Evolutionary conservation across 1,140 invertebrate genomes (phyloP).

Genomic region (Bilobella aurantiaca): DNA sequence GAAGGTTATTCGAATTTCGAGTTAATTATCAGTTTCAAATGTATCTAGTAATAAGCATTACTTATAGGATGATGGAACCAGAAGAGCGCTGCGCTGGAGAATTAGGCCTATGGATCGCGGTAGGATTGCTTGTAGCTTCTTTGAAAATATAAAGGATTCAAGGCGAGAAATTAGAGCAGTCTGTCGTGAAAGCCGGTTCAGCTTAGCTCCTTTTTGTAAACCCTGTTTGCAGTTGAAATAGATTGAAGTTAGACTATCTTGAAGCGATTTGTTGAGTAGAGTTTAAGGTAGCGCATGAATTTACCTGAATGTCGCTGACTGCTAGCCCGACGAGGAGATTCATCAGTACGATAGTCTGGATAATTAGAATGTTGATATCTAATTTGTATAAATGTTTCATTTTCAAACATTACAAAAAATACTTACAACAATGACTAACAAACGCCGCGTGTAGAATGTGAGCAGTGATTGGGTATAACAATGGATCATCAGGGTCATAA

Average conservation of each 20-base stretch:
- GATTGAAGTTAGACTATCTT: too few species aligned
- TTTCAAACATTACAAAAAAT: not conserved
- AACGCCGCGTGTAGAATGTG: constrained; percentile 65
- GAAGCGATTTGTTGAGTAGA: not conserved
- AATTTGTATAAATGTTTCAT: not conserved
- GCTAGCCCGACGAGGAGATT: constrained; percentile 56
- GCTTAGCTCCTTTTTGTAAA: constrained; percentile 63
- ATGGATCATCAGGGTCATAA: not conserved
- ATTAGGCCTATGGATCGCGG: constrained; percentile 53
- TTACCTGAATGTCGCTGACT: constrained; percentile 32
- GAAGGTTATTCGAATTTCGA: not conserved
- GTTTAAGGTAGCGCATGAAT: not conserved
- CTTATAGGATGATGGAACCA: constrained; percentile 56
- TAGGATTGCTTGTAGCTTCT: constrained; percentile 50
- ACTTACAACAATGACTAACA: constrained; percentile 54
- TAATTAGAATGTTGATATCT: not conserved
- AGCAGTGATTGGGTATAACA: constrained; percentile 38
- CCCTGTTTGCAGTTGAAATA: constrained; percentile 39
- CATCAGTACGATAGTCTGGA: constrained; percentile 61
- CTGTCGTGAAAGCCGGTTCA: constrained; percentile 66
- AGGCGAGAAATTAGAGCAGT: constrained; percentile 66
- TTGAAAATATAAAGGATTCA: constrained; percentile 68
- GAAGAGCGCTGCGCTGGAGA: constrained; percentile 55
- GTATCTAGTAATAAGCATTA: not conserved
- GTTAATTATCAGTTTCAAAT: not conserved